phyloP scores from a whole-genome alignment of 2,797 vertebrate species.

The Odontamblyopus rebecca region DNA sequence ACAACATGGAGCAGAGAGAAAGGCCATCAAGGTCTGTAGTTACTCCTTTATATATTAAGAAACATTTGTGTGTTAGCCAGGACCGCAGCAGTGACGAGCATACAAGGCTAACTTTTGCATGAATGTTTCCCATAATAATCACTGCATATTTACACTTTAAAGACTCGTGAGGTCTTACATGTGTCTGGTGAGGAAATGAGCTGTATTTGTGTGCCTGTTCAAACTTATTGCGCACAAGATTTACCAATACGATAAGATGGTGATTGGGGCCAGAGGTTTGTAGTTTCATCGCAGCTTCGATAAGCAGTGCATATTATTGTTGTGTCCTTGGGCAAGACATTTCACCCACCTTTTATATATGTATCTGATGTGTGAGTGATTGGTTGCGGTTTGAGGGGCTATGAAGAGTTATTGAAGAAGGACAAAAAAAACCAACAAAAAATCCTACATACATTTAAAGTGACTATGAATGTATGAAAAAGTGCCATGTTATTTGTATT shows the following conservation, averaged over 20 bases:
- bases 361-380: neutral
- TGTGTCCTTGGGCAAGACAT: neutral
- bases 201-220: slow-evolving; percentile 34
- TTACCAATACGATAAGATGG: slow-evolving; percentile 26
- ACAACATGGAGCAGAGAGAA: slow-evolving; percentile 30
- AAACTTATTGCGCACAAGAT: slow-evolving; percentile 24
- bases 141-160: slow-evolving; percentile 64
- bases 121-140: slow-evolving; percentile 42
- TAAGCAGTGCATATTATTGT: neutral
- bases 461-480: neutral
- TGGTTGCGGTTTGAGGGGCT: neutral
- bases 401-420: too few species aligned
- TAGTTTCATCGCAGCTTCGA: neutral
- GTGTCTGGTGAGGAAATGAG: slow-evolving; percentile 23
- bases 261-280: neutral
- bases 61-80: slow-evolving; percentile 10
- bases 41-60: slow-evolving; percentile 38
- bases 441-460: neutral
- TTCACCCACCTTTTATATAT: neutral
- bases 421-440: too few species aligned
- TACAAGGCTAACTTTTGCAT: slow-evolving; percentile 44
- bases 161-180: slow-evolving; percentile 42
- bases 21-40: slow-evolving; percentile 27
- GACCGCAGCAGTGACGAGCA: slow-evolving; percentile 24
- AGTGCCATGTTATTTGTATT: neutral